phyloP scores from a whole-genome alignment of 2,888 invertebrate species.

The Tryphoninae sp. region DNA sequence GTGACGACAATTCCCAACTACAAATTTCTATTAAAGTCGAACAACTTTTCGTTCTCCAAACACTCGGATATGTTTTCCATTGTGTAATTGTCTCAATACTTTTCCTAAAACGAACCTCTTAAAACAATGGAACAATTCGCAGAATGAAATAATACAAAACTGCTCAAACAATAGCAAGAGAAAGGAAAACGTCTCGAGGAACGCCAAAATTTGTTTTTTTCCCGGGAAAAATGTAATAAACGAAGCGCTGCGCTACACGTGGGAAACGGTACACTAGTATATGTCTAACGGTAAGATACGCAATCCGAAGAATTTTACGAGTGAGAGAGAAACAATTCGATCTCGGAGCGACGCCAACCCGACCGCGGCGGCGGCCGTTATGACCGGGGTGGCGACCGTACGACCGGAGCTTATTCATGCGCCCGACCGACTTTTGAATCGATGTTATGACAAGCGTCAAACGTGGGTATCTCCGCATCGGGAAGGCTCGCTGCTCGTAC shows the following conservation, averaged over 20 bases:
- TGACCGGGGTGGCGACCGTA: slow-evolving; percentile 55
- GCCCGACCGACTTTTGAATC: slow-evolving; percentile 62
- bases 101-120: too few relatives aligned
- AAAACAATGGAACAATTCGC: too few relatives aligned
- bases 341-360: slow-evolving; percentile 14
- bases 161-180: too few relatives aligned
- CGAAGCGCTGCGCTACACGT: neutral
- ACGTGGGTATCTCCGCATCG: slow-evolving; percentile 7
- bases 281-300: neutral
- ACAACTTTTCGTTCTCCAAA: too few relatives aligned
- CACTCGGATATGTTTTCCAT: too few relatives aligned
- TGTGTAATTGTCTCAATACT: too few relatives aligned
- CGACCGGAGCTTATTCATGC: slow-evolving; percentile 62
- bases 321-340: slow-evolving; percentile 28
- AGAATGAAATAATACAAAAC: too few relatives aligned
- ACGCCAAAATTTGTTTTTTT: too few relatives aligned
- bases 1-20: too few relatives aligned
- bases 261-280: neutral
- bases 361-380: slow-evolving; percentile 50
- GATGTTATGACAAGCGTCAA: slow-evolving; percentile 62
- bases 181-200: too few relatives aligned
- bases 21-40: too few relatives aligned
- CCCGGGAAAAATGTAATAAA: neutral
- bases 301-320: slow-evolving; percentile 5
- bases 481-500: neutral